These are phyloP conservation scores for Diacarnus erythraeanus DNA, from an alignment of 37 sponge, comb jelly and placozoan genomes.

Conservation along the genomic window DNA sequence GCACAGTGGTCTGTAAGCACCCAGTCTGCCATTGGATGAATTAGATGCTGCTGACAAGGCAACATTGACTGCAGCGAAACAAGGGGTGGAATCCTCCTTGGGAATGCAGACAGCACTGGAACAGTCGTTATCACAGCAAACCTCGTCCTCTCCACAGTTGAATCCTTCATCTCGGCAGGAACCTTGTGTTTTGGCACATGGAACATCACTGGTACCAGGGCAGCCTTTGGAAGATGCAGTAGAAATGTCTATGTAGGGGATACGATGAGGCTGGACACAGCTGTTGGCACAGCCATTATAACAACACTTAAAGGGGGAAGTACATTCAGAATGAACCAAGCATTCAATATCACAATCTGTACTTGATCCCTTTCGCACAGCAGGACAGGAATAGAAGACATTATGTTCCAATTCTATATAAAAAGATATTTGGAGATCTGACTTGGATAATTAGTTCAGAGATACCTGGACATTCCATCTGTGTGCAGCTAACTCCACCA, in stretches of 20 bases:
- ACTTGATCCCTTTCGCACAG: neutral
- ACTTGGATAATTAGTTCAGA: no score
- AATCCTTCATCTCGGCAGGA: neutral
- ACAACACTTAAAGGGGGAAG: constrained; percentile 34
- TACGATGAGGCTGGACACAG: constrained; percentile 18
- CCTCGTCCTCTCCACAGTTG: neutral
- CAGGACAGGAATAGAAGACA: constrained; percentile 32
- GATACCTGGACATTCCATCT: neutral
- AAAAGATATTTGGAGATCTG: no score
- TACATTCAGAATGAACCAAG: constrained; percentile 22
- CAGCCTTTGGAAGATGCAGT: neutral
- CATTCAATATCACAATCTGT: constrained; percentile 35
- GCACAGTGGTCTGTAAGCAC: constrained; percentile 36
- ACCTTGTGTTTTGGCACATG: neutral
- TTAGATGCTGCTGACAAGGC: neutral
- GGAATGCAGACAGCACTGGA: constrained; percentile 13
- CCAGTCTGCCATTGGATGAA: neutral
- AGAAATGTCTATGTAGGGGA: constrained; percentile 37
- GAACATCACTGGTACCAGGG: constrained; percentile 2
- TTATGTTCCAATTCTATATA: no score
- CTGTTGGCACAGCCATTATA: constrained; percentile 65
- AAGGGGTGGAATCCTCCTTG: neutral
- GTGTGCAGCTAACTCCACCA: constrained; percentile 6
- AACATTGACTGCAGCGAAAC: neutral
- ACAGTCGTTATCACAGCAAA: constrained; percentile 41